Conservation (phyloP, 2,797 vertebrate species). For the Triplophysa bombifrons region DNA sequence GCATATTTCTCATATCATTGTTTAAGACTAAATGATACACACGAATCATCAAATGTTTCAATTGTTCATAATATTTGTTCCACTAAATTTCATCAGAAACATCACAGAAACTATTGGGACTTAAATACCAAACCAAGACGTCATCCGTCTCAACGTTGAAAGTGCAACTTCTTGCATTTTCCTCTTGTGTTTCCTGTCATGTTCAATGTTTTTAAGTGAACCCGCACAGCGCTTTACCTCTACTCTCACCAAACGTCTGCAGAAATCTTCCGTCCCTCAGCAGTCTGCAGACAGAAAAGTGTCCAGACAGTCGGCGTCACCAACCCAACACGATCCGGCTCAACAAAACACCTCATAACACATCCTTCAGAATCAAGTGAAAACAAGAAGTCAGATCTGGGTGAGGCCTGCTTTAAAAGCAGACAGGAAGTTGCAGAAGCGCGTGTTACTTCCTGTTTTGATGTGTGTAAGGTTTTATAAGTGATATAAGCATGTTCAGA, state of each 20-base stretch:
- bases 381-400: constrained; percentile 31
- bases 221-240: constrained; percentile 65
- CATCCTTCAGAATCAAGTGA: constrained; percentile 49
- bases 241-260: constrained; percentile 56
- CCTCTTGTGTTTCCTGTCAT: constrained; percentile 28
- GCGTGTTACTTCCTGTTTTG: constrained; percentile 70
- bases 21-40: too few species aligned
- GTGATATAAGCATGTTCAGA: neutral
- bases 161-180: neutral
- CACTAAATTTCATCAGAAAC: neutral
- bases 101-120: neutral
- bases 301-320: neutral
- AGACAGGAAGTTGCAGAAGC: constrained; percentile 67
- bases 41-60: too few species aligned
- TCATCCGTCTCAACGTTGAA: neutral
- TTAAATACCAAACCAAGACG: neutral
- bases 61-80: neutral
- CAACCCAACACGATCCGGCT: constrained; percentile 14
- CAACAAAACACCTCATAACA: neutral
- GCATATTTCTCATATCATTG: too few species aligned
- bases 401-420: constrained; percentile 19
- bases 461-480: neutral
- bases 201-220: constrained; percentile 66
- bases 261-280: constrained; percentile 70
- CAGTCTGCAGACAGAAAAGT: constrained; percentile 17